Conservation (phyloP, 2,888 invertebrate species). For the Ichneumoninae sp. region DNA sequence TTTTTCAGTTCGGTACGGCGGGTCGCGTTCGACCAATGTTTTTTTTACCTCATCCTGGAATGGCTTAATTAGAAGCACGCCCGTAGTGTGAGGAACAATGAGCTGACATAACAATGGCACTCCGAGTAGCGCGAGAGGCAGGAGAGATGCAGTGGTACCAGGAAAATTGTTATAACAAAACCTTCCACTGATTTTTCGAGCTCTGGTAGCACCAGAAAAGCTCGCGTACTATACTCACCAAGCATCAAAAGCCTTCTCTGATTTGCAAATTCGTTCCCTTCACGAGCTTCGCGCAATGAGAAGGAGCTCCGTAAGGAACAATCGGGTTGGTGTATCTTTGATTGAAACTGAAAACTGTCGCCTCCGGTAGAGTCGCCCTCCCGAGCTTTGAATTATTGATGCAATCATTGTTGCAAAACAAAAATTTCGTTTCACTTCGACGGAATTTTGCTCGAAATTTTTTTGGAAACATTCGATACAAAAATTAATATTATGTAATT, state of each 20-base stretch:
- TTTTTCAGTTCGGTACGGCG: neutral
- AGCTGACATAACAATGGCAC: constrained; percentile 47
- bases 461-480: constrained; percentile 59
- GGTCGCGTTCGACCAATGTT: neutral
- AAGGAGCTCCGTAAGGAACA: neutral
- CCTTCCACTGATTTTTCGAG: constrained; percentile 12
- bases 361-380: neutral
- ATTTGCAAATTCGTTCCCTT: neutral
- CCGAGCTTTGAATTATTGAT: neutral
- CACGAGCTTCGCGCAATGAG: neutral
- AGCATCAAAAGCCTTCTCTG: neutral
- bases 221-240: neutral
- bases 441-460: neutral
- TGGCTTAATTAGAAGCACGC: constrained; percentile 72
- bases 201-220: neutral
- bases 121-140: constrained; percentile 1
- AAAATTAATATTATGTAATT: constrained; percentile 32
- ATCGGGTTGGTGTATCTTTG: neutral
- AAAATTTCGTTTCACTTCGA: constrained; percentile 1
- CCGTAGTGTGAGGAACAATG: constrained; percentile 54
- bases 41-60: constrained; percentile 66
- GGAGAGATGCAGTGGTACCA: constrained; percentile 4
- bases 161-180: constrained; percentile 49
- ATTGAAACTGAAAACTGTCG: neutral
- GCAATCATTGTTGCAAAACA: neutral